phyloP scores from a whole-genome alignment of 2,888 invertebrate species.

The Neuroscelio doddi region DNA sequence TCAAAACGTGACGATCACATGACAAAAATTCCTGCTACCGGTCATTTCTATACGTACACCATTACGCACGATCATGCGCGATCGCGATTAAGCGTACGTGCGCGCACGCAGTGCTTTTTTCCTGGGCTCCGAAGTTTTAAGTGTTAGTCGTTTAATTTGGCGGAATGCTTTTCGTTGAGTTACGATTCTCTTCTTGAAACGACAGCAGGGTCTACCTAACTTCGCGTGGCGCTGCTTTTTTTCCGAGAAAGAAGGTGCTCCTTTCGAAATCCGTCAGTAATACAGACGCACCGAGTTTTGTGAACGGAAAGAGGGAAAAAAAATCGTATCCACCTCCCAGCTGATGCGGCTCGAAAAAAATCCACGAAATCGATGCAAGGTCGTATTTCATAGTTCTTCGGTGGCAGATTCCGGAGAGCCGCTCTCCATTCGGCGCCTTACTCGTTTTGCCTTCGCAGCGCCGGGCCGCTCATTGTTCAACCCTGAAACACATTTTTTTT shows the following conservation, averaged over 20 bases:
- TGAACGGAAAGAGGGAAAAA: conserved; percentile 28
- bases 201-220: conserved; percentile 22
- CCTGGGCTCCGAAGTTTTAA: no score
- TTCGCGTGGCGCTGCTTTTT: conserved; percentile 30
- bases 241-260: conserved; percentile 53
- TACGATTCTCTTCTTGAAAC: conserved; percentile 35
- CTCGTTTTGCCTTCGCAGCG: not conserved
- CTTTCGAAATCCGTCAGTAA: conserved; percentile 56
- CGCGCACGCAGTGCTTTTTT: no score
- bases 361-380: conserved; percentile 51
- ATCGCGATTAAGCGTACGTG: no score
- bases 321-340: conserved; percentile 25
- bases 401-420: conserved; percentile 40
- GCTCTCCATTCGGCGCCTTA: no score
- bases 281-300: conserved; percentile 49
- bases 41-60: no score
- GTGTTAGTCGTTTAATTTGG: conserved; percentile 26
- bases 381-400: conserved; percentile 51
- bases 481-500: no score
- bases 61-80: no score
- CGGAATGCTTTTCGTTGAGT: conserved; percentile 38
- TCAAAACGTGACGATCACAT: no score
- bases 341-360: conserved; percentile 38
- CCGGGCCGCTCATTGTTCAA: not conserved
- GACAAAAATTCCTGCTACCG: no score